These are phyloP conservation scores for Cephus spinipes DNA, from an alignment of 2,888 invertebrate species.

Conservation along the genomic window DNA sequence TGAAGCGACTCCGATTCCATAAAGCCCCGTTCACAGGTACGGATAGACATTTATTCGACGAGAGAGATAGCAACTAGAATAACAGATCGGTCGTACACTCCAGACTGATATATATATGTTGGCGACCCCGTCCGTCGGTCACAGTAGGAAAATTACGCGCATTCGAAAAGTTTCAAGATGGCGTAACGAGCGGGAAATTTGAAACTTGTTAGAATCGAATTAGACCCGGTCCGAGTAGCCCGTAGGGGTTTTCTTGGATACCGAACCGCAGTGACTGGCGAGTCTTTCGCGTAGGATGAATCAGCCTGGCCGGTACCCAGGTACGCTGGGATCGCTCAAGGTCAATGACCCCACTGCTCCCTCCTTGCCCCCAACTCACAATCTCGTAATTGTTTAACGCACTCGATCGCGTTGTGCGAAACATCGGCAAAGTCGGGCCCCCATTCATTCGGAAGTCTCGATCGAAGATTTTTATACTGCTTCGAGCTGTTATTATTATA, in stretches of 20 bases:
- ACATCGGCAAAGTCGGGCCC: not conserved
- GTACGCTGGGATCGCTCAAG: not conserved
- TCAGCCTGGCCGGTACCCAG: slow-evolving; percentile 18
- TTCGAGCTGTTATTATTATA: not conserved
- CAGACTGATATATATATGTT: not conserved
- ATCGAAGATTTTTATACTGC: not conserved
- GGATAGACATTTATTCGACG: not conserved
- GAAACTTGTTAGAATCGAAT: slow-evolving; percentile 44
- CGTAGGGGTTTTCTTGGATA: not conserved
- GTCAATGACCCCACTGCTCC: not conserved
- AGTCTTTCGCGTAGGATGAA: slow-evolving; percentile 31
- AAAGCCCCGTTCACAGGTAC: not conserved
- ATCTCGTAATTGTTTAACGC: slow-evolving; percentile 43
- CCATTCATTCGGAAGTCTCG: not conserved
- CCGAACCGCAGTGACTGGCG: not conserved
- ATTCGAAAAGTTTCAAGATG: not conserved
- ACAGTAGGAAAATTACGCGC: not conserved
- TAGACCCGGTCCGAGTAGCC: slow-evolving; percentile 22
- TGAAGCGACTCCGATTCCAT: not conserved
- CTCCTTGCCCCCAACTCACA: slow-evolving; percentile 15
- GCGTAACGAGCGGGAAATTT: not conserved
- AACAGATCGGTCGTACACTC: not conserved
- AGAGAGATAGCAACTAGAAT: not conserved
- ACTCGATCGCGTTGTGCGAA: not conserved
- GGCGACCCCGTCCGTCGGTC: not conserved